A percentile compares a stretch with the other conserved stretches of the same genome.
phyloP scores from a whole-genome alignment of 1,140 invertebrate genomes.

The Micrasema longulum region DNA sequence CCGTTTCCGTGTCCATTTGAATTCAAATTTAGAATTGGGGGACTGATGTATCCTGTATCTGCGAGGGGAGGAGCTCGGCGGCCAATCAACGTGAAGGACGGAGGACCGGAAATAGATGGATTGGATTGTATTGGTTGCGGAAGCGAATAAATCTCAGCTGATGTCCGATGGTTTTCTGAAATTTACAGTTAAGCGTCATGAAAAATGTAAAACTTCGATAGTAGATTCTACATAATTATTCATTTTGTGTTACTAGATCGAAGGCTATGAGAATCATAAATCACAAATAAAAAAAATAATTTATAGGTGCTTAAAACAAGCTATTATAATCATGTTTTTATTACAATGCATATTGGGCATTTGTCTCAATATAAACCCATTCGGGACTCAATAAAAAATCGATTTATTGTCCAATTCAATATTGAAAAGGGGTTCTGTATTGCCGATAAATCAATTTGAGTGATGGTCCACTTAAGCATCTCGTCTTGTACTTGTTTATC shows the following conservation, averaged over 20 bases:
- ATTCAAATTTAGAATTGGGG: conserved; percentile 44
- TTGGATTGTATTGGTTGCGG: conserved; percentile 43
- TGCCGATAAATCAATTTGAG: conserved; percentile 35
- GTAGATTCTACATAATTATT: too few relatives aligned
- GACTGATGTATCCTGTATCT: conserved; percentile 51
- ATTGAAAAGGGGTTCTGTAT: conserved; percentile 25
- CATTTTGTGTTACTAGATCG: too few relatives aligned
- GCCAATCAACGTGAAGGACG: conserved; percentile 40
- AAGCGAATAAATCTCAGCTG: conserved; percentile 36
- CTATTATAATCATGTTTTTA: too few relatives aligned
- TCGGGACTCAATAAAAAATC: conserved; percentile 37
- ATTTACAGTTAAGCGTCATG: conserved; percentile 13
- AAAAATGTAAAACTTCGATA: too few relatives aligned
- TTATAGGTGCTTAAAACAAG: too few relatives aligned
- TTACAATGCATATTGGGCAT: not conserved
- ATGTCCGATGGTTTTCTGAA: conserved; percentile 16
- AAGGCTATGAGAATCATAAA: too few relatives aligned
- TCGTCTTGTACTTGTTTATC: conserved; percentile 25
- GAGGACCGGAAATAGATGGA: conserved; percentile 39
- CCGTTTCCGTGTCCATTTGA: conserved; percentile 45
- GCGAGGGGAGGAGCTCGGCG: conserved; percentile 30
- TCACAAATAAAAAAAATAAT: too few relatives aligned
- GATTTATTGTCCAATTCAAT: conserved; percentile 25
- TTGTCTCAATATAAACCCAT: conserved; percentile 32
- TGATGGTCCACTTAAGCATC: conserved; percentile 29